Conservation (phyloP, 2,113 vertebrate species). For the Pituophis catenifer region DNA sequence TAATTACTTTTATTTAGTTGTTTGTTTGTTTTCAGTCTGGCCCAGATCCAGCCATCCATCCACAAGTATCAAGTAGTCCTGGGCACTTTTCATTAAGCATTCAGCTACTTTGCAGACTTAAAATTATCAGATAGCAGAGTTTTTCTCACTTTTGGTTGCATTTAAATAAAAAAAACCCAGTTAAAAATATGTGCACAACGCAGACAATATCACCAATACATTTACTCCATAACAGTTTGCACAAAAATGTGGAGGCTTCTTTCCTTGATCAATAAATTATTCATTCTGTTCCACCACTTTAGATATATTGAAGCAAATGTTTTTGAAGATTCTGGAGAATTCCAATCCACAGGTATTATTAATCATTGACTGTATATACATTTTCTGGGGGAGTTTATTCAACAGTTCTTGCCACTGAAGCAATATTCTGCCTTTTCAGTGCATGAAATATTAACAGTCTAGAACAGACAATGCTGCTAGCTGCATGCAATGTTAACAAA, state of each 20-base stretch:
- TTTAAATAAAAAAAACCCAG: constrained; percentile 1
- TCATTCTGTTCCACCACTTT: not conserved
- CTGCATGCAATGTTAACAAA: not conserved
- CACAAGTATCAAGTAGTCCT: constrained; percentile 11
- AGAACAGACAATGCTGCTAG: not conserved
- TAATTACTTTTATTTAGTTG: not conserved
- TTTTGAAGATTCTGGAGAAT: not conserved
- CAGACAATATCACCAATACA: constrained; percentile 37
- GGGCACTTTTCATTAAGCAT: constrained; percentile 30
- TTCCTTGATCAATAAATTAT: constrained; percentile 33
- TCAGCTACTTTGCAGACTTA: constrained; percentile 36
- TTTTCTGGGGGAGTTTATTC: not conserved
- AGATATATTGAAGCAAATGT: constrained; percentile 11
- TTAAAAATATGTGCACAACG: constrained; percentile 37
- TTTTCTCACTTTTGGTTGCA: not conserved
- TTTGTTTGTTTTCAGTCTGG: not conserved
- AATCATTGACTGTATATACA: constrained; percentile 2
- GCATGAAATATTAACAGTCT: constrained; percentile 8
- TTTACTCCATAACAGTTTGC: constrained; percentile 14
- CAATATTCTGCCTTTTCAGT: constrained; percentile 26
- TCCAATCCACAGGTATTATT: constrained; percentile 1
- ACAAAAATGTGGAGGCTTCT: not conserved
- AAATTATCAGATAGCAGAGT: constrained; percentile 25
- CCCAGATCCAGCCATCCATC: constrained; percentile 6
- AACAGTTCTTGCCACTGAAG: not conserved